A percentile compares a stretch with the other conserved stretches of the same genome.
phyloP scores from a whole-genome alignment of 1,140 invertebrate species.

The Drosophila parabipectinata region DNA sequence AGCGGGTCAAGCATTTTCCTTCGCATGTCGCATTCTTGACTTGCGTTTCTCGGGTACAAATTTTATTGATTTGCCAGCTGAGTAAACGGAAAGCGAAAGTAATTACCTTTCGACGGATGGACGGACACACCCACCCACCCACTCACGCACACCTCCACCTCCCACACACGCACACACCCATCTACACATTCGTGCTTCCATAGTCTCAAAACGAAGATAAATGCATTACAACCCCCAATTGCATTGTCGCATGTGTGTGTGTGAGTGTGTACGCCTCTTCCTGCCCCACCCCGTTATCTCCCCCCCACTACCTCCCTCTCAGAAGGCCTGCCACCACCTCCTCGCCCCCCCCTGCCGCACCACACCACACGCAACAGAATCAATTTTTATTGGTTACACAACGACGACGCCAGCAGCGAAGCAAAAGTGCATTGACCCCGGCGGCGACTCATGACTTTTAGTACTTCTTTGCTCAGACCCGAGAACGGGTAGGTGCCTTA shows the following conservation, averaged over 20 bases:
- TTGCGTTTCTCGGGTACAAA: slow-evolving; percentile 4
- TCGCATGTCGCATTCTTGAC: slow-evolving; percentile 43
- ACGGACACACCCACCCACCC: slow-evolving; percentile 10
- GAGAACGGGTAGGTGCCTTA: slow-evolving; percentile 6
- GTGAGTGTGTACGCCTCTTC: slow-evolving; percentile 17
- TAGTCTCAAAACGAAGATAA: slow-evolving; percentile 35
- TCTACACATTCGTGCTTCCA: slow-evolving; percentile 5
- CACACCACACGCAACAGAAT: slow-evolving; percentile 65
- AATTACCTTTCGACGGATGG: slow-evolving; percentile 67
- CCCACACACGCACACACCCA: slow-evolving; percentile 25
- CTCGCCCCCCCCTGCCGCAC: background rate
- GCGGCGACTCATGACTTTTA: slow-evolving; percentile 68
- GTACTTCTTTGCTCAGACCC: slow-evolving; percentile 50
- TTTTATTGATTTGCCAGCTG: slow-evolving; percentile 66
- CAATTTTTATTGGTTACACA: slow-evolving; percentile 81
- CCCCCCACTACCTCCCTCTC: too few relatives aligned
- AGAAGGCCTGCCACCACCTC: background rate
- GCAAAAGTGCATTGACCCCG: slow-evolving; percentile 70
- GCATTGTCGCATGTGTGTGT: slow-evolving; percentile 24
- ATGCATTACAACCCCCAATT: slow-evolving; percentile 57
- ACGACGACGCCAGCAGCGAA: slow-evolving; percentile 58
- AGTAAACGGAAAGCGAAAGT: slow-evolving; percentile 73
- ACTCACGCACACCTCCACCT: background rate
- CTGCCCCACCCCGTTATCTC: background rate
- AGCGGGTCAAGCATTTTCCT: slow-evolving; percentile 35